Evolutionary conservation across 2,888 invertebrate species (phyloP).

Genomic region (Eumerus sabulonum): DNA sequence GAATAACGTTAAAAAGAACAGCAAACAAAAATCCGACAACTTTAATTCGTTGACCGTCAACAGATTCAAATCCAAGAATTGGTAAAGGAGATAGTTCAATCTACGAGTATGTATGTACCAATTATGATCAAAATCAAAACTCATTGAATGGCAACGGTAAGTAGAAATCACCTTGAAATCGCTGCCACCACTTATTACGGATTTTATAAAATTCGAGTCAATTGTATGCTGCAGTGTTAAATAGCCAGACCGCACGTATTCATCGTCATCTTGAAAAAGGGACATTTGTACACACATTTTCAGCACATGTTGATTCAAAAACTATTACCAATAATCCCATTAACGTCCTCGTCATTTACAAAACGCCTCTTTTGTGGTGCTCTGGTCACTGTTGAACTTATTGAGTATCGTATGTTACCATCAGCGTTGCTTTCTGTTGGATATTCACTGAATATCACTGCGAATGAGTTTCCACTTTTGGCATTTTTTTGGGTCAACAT

Average conservation of each 20-base stretch:
- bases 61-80: conserved; percentile 68
- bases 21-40: conserved; percentile 74
- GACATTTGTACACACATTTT: not conserved
- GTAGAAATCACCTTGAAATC: conserved; percentile 65
- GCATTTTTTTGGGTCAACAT: conserved; percentile 72
- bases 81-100: conserved; percentile 73
- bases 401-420: conserved; percentile 78
- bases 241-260: conserved; percentile 80
- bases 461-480: conserved; percentile 73
- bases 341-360: conserved; percentile 75
- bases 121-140: no score
- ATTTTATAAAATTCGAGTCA: conserved; percentile 81
- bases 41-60: conserved; percentile 72
- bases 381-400: conserved; percentile 78
- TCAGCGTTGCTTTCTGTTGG: conserved; percentile 31
- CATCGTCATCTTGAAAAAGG: conserved; percentile 75
- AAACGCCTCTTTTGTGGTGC: conserved; percentile 76
- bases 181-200: conserved; percentile 51
- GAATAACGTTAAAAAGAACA: conserved; percentile 73
- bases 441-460: conserved; percentile 71
- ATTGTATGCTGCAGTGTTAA: conserved; percentile 82
- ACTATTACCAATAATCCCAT: conserved; percentile 72
- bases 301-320: not conserved
- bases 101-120: conserved; percentile 46
- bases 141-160: no score